phyloP scores from a whole-genome alignment of 2,797 vertebrate species.

The Falco biarmicus region DNA sequence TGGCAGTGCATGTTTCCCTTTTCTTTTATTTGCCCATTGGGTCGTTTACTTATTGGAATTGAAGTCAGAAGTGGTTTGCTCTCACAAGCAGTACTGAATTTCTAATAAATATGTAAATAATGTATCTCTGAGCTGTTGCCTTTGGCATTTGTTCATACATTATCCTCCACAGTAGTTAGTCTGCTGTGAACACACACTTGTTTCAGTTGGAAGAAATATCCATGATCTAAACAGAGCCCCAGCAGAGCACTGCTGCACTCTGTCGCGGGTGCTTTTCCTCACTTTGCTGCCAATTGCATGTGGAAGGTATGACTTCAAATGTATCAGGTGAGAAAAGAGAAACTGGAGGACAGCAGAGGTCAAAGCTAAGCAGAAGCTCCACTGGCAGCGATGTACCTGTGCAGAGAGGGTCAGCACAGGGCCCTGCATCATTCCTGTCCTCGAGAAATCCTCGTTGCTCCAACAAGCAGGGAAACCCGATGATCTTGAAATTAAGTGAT shows the following conservation, averaged over 20 bases:
- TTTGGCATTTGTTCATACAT: constrained; percentile 28
- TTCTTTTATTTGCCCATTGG: constrained; percentile 77
- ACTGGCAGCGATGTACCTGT: neutral
- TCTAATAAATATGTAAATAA: constrained; percentile 91
- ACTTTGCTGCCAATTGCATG: neutral
- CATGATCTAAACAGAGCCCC: neutral
- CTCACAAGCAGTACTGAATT: constrained; percentile 76
- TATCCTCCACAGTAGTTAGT: constrained; percentile 20
- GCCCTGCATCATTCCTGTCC: rapidly evolving
- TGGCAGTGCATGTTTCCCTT: constrained; percentile 58
- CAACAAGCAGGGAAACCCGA: neutral
- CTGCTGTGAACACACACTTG: constrained; percentile 36
- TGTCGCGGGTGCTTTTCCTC: neutral
- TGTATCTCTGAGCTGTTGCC: constrained; percentile 63
- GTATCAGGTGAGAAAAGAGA: neutral
- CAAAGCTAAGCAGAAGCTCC: neutral
- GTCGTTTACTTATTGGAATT: constrained; percentile 89
- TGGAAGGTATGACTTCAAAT: neutral
- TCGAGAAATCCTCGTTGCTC: neutral
- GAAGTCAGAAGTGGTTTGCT: constrained; percentile 77
- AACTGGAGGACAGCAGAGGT: neutral
- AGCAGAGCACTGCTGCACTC: neutral
- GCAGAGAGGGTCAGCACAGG: neutral
- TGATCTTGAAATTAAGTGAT: no score
- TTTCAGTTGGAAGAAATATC: neutral